Evolutionary conservation across 2,797 vertebrate genomes (phyloP).

Genomic region (Sebastes vulpes): DNA sequence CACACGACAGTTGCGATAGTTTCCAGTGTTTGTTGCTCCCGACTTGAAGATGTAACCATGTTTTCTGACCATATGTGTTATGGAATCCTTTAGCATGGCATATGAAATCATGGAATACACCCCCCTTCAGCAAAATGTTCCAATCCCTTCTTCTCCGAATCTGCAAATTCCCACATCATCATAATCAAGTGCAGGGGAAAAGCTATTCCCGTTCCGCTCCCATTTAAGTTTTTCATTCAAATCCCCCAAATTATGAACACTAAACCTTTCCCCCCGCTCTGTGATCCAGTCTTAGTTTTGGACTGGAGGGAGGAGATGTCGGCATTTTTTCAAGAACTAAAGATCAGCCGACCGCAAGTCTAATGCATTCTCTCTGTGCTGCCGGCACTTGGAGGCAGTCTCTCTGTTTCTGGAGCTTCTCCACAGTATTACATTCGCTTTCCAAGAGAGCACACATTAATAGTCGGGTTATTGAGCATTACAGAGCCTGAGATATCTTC

Average conservation of each 20-base stretch:
- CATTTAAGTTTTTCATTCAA: constrained; percentile 77
- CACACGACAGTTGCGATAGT: constrained; percentile 31
- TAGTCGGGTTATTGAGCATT: constrained; percentile 79
- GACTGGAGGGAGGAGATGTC: constrained; percentile 68
- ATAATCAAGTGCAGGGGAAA: constrained; percentile 78
- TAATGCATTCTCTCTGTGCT: constrained; percentile 80
- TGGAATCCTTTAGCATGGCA: constrained; percentile 66
- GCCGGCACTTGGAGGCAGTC: constrained; percentile 71
- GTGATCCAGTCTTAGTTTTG: constrained; percentile 78
- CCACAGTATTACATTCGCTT: constrained; percentile 75
- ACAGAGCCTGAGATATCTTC: constrained; percentile 69
- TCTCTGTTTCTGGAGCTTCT: constrained; percentile 74
- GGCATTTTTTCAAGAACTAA: constrained; percentile 77
- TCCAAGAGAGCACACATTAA: constrained; percentile 78
- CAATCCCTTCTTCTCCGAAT: constrained; percentile 73
- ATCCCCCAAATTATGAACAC: constrained; percentile 83
- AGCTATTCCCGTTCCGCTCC: constrained; percentile 67
- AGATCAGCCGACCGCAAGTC: constrained; percentile 82
- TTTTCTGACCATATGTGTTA: constrained; percentile 62
- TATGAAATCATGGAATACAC: constrained; percentile 79
- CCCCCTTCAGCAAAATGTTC: constrained; percentile 70
- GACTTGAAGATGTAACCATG: constrained; percentile 57
- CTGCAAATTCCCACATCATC: constrained; percentile 80
- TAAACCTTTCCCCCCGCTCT: constrained; percentile 77
- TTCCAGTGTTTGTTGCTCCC: constrained; percentile 55